Conservation (phyloP, 1,140 invertebrate species). For the Ceratina calcarata region DNA sequence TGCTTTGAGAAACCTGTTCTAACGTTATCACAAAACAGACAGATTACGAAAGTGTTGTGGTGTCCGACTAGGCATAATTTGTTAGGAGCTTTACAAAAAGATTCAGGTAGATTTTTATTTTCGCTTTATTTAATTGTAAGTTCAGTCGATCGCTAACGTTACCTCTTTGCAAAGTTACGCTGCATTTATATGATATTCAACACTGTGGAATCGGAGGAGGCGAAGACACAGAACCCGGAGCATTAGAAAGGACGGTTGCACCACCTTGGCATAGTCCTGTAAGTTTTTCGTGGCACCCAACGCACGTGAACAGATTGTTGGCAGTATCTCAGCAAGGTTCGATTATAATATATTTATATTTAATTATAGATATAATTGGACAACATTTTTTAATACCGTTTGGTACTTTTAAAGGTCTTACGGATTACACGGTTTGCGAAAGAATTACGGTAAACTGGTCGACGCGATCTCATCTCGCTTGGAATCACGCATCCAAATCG, state of each 20-base stretch:
- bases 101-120: slow-evolving; percentile 75
- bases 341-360: neutral
- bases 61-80: slow-evolving; percentile 93
- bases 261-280: slow-evolving; percentile 81
- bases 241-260: slow-evolving; percentile 87
- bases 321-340: slow-evolving; percentile 84
- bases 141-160: slow-evolving; percentile 2
- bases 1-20: slow-evolving; percentile 93
- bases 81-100: slow-evolving; percentile 87
- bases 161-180: slow-evolving; percentile 63
- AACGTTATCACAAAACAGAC: slow-evolving; percentile 85
- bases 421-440: slow-evolving; percentile 89
- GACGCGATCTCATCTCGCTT: slow-evolving; percentile 85
- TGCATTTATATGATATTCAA: slow-evolving; percentile 91
- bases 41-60: slow-evolving; percentile 90
- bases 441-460: slow-evolving; percentile 91
- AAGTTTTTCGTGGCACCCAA: slow-evolving; percentile 92
- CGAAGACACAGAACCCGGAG: slow-evolving; percentile 87
- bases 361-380: neutral
- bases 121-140: neutral
- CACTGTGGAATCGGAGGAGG: slow-evolving; percentile 84
- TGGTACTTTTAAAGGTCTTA: slow-evolving; percentile 80
- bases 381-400: neutral
- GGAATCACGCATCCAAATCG: slow-evolving; percentile 87
- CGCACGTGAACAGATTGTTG: slow-evolving; percentile 88